Evolutionary conservation across 2,797 vertebrate genomes (phyloP).

Genomic region (Darevskia mixta): DNA sequence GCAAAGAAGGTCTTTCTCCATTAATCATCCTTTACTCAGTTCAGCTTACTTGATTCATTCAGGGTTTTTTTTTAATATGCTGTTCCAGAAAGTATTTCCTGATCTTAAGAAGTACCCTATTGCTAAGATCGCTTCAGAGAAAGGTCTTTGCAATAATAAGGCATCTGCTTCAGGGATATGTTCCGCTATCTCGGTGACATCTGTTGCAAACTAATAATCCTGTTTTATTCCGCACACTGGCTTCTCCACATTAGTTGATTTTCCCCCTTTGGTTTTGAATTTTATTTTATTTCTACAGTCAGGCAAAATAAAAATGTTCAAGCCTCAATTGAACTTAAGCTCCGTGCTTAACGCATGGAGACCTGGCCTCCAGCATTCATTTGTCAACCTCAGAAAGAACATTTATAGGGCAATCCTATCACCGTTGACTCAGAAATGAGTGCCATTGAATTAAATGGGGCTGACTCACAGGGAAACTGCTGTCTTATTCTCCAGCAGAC

Average conservation of each 20-base stretch:
- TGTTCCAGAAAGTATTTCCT: background rate
- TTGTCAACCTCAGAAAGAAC: background rate
- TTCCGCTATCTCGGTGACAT: accelerated
- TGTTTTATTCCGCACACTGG: background rate
- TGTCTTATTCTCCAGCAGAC: background rate
- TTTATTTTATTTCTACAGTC: background rate
- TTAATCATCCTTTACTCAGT: background rate
- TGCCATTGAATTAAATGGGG: no score
- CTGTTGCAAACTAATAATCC: background rate
- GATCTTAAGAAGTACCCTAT: accelerated
- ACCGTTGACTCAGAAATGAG: no score
- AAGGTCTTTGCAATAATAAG: background rate
- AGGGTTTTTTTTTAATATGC: background rate
- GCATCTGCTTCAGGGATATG: background rate
- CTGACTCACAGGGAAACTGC: no score
- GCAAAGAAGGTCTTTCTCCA: background rate
- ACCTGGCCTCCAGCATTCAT: background rate
- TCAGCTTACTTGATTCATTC: background rate
- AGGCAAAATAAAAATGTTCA: background rate
- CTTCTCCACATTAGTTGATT: background rate
- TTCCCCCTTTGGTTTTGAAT: background rate
- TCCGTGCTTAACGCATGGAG: background rate
- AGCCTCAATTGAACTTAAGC: background rate
- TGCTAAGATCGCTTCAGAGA: accelerated
- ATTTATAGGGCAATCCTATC: no score